Conservation (phyloP, 1,140 invertebrate species). For the Apis dorsata region DNA sequence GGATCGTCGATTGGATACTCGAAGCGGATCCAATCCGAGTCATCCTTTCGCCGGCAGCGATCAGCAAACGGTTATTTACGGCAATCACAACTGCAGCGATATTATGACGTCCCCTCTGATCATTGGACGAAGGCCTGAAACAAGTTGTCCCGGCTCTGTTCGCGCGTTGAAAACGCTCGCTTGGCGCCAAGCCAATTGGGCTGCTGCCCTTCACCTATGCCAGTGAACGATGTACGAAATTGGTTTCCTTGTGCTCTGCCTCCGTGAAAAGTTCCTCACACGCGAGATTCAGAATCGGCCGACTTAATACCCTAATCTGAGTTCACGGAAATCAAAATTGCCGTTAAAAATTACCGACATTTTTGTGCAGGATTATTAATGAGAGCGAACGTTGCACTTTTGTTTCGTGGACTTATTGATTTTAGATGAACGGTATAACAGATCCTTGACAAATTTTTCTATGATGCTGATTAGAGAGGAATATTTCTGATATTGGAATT, state of each 20-base stretch:
- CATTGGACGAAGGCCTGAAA: conserved; percentile 34
- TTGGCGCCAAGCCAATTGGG: conserved; percentile 78
- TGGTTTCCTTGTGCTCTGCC: conserved; percentile 69
- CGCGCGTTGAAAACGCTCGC: conserved; percentile 72
- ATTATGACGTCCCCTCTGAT: conserved; percentile 54
- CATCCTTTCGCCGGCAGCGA: not conserved
- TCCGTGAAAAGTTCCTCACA: conserved; percentile 50
- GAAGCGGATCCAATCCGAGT: not conserved
- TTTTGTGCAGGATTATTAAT: not conserved
- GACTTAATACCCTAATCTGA: not conserved
- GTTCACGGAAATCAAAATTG: conserved; percentile 9
- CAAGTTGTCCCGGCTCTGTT: conserved; percentile 43
- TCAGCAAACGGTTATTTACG: conserved; percentile 42
- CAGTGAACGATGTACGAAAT: conserved; percentile 77
- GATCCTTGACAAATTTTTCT: too few relatives aligned
- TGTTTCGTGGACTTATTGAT: not conserved
- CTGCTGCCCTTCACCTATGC: conserved; percentile 77
- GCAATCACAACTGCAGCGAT: conserved; percentile 33
- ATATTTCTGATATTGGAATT: too few relatives aligned
- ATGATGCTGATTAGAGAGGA: too few relatives aligned
- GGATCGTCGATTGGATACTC: not conserved
- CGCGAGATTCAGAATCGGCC: conserved; percentile 42
- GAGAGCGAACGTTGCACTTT: not conserved
- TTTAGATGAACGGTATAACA: too few relatives aligned
- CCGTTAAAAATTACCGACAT: not conserved